Evolutionary conservation across 2,888 invertebrate genomes (phyloP).

Genomic region (Hypercompe scribonia): DNA sequence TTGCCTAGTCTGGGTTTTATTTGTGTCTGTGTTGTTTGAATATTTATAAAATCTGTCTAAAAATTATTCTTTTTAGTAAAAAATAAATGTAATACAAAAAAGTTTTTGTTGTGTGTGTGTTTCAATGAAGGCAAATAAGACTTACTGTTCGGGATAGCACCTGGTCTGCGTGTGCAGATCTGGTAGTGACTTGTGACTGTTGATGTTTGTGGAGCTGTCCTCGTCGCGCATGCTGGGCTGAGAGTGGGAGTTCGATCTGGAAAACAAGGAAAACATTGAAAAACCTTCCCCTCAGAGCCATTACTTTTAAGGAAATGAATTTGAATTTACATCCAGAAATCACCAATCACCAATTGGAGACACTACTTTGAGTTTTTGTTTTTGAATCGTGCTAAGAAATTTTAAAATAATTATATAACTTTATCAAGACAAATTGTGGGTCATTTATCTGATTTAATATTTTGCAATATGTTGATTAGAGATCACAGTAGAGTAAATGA

Average conservation of each 20-base stretch:
- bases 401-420: background rate
- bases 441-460: background rate
- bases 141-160: constrained; percentile 80
- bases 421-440: too few relatives aligned
- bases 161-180: constrained; percentile 89
- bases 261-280: constrained; percentile 26
- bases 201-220: constrained; percentile 86
- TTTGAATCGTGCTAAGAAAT: background rate
- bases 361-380: background rate
- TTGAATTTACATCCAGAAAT: background rate
- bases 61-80: too few relatives aligned
- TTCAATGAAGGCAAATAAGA: constrained; percentile 21
- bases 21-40: too few relatives aligned
- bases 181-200: constrained; percentile 94
- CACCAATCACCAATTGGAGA: background rate
- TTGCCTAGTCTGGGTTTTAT: too few relatives aligned
- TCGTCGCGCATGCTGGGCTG: constrained; percentile 87
- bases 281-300: background rate
- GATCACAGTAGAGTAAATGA: background rate
- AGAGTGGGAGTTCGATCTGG: constrained; percentile 88
- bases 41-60: too few relatives aligned
- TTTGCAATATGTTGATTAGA: background rate
- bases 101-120: too few relatives aligned
- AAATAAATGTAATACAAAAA: too few relatives aligned
- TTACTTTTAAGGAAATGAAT: background rate